phyloP scores from a whole-genome alignment of 2,797 vertebrate species.

The Choloepus didactylus region DNA sequence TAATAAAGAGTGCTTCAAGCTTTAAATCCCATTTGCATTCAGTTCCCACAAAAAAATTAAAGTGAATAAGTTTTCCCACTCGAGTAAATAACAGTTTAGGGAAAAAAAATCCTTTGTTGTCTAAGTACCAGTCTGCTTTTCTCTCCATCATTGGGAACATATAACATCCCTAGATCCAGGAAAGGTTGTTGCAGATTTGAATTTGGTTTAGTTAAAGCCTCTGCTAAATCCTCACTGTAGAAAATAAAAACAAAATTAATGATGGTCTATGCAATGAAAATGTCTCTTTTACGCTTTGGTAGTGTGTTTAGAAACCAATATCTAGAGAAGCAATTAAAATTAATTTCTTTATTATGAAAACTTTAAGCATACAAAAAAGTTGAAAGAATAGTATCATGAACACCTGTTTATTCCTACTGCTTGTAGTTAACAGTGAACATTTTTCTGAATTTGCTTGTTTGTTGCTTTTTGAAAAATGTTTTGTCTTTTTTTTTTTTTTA shows the following conservation, averaged over 20 bases:
- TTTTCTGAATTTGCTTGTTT: slow-evolving; percentile 1
- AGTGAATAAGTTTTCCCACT: background rate
- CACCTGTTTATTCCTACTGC: background rate
- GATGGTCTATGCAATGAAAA: slow-evolving; percentile 39
- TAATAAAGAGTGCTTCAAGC: background rate
- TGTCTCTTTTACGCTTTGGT: background rate
- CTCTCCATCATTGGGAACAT: background rate
- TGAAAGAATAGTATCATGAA: background rate
- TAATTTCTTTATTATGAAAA: slow-evolving; percentile 29
- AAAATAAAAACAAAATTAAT: slow-evolving; percentile 3
- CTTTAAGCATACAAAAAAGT: background rate
- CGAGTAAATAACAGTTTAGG: slow-evolving; percentile 4
- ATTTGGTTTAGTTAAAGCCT: background rate
- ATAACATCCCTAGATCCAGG: background rate
- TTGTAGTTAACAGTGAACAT: background rate
- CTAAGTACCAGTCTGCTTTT: background rate
- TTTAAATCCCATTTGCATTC: slow-evolving; percentile 10
- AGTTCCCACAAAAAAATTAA: slow-evolving; percentile 36
- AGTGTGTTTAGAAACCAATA: slow-evolving; percentile 42
- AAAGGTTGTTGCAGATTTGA: slow-evolving; percentile 25
- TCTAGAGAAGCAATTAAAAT: slow-evolving; percentile 32
- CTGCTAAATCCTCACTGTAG: background rate
- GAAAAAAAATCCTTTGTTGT: background rate
- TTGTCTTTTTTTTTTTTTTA: slow-evolving; percentile 24
- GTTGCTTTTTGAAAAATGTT: background rate